These are phyloP conservation scores for Bryconaethiops microstoma DNA, from an alignment of 2,797 vertebrate species.

Conservation along the genomic window DNA sequence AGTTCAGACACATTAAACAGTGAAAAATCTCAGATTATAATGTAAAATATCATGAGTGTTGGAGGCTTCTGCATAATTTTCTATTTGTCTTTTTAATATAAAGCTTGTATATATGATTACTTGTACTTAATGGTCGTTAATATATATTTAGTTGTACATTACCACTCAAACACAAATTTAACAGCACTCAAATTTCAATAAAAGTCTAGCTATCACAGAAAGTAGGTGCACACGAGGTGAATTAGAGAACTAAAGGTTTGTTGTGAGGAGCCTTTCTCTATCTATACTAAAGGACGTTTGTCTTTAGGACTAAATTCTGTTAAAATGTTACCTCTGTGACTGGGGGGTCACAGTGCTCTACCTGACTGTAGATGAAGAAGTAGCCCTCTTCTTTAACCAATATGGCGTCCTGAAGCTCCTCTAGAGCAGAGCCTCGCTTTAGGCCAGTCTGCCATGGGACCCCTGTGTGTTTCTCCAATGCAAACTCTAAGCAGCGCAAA, in stretches of 20 bases:
- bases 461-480: conserved; percentile 77
- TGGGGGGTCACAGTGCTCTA: conserved; percentile 55
- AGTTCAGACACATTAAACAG: background rate
- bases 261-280: background rate
- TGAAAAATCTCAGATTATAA: background rate
- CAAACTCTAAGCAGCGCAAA: conserved; percentile 64
- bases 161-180: too few species aligned
- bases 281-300: conserved; percentile 5
- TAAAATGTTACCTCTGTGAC: conserved; percentile 31
- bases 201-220: background rate
- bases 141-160: too few species aligned
- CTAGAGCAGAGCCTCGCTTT: conserved; percentile 86
- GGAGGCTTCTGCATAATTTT: too few species aligned
- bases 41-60: too few species aligned
- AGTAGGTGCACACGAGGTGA: background rate
- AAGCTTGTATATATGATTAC: too few species aligned
- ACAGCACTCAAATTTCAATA: too few species aligned
- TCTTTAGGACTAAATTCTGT: conserved; percentile 9
- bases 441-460: conserved; percentile 93
- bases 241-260: background rate
- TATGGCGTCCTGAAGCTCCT: conserved; percentile 84
- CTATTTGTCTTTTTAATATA: background rate
- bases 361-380: conserved; percentile 97
- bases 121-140: too few species aligned
- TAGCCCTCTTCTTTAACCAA: conserved; percentile 88